Evolutionary conservation across 2,797 vertebrate species (phyloP).

Genomic region (Neoniphon sammara): DNA sequence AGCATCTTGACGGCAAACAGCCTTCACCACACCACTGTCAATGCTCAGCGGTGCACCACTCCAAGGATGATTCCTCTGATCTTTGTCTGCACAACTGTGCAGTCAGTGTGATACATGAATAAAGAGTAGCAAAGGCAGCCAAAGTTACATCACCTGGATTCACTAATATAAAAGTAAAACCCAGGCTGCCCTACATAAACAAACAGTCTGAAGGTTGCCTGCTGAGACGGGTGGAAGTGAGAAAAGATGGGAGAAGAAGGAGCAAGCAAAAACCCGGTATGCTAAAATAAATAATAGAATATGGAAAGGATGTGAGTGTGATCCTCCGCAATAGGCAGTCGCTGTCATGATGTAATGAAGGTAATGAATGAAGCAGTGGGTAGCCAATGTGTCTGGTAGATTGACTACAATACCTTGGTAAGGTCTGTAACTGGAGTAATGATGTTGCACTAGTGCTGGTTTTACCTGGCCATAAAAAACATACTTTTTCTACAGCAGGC

Average conservation of each 20-base stretch:
- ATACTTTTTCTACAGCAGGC: slow-evolving; percentile 8
- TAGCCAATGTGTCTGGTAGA: slow-evolving; percentile 38
- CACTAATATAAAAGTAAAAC: slow-evolving; percentile 16
- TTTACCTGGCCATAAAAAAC: slow-evolving; percentile 4
- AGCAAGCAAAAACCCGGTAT: slow-evolving; percentile 38
- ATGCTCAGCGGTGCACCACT: slow-evolving; percentile 30
- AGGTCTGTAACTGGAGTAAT: slow-evolving; percentile 13
- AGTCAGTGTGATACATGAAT: slow-evolving; percentile 33
- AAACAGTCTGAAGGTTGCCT: slow-evolving; percentile 53
- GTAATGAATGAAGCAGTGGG: slow-evolving; percentile 64
- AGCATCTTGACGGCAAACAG: slow-evolving; percentile 30
- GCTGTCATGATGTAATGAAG: slow-evolving; percentile 69
- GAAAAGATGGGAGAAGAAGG: slow-evolving; percentile 42
- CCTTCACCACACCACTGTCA: slow-evolving; percentile 36
- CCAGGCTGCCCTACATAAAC: slow-evolving; percentile 38
- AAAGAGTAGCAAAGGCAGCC: slow-evolving; percentile 24
- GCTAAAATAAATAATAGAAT: slow-evolving; percentile 66
- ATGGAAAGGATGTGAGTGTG: slow-evolving; percentile 62
- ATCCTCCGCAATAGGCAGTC: slow-evolving; percentile 59
- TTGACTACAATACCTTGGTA: slow-evolving; percentile 31
- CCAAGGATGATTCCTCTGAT: slow-evolving; percentile 56
- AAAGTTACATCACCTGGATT: slow-evolving; percentile 39
- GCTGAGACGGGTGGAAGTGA: slow-evolving; percentile 46
- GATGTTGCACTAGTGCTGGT: slow-evolving; percentile 4
- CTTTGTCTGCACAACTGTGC: slow-evolving; percentile 19